Evolutionary conservation across 1,140 invertebrate species (phyloP), one percentile per base, ranked within the genome.

Genomic region (Drosophila fuyamai): DNA sequence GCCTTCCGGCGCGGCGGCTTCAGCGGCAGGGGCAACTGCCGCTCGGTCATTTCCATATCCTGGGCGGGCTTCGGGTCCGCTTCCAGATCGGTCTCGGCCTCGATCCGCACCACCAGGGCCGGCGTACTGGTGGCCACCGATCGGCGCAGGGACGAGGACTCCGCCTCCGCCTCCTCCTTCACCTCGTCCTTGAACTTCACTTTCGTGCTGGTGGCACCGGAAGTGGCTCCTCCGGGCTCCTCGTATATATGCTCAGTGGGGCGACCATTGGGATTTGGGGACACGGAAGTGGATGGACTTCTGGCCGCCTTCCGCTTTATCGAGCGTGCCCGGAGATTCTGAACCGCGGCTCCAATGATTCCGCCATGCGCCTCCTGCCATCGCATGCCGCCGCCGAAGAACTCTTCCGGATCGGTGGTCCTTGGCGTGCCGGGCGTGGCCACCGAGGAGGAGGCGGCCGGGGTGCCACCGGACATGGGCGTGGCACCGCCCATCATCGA

Each of bases 341-440:
- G 86, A 14, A 92, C 88, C 12, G 90, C 90, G 0, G 88, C 81
- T 7, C 90, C 83, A 18, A 92, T 89, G 41, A 92, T 92, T 32
- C 90, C 90, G 29, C 90, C 90, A 12, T 91, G 89, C n/a, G 79
- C 85, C 51, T 91, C 80, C 51, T 91, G 81, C 90, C 90, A 91
- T 1, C 81, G 76, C 76, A 91, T 90, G 27, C 85, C 85, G 10
- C 82, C 74, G 43, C 72, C 76, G 40, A 88, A 67, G 59, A 89
- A 66, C 27, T 86, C 75, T 36, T 81, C 73, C 38, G 51, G 47
- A 41, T 58, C 67, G 44, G 51, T 54, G 14, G 43, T 50, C 13
- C 67, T 58, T 5, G 79, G 74, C 13, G 79, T 76, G 5, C 70
- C 66, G 4, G 81, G 61, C 50, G 78, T 62, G 13, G 57, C 60